Conservation (phyloP, 2,113 vertebrate species). For the Zosterops borbonicus region DNA sequence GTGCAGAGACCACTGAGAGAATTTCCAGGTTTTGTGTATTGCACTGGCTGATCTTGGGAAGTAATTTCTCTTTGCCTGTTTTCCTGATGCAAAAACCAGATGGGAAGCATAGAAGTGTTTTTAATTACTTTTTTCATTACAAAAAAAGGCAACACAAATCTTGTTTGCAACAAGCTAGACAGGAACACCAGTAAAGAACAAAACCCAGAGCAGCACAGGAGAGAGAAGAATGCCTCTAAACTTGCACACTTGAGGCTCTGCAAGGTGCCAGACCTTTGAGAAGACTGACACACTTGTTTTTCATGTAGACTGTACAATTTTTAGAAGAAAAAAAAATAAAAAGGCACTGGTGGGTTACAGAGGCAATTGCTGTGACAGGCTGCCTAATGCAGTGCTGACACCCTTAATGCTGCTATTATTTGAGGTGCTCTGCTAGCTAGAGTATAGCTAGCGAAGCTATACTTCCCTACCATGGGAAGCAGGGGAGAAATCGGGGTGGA, state of each 20-base stretch:
- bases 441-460: background rate
- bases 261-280: background rate
- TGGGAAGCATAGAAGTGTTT: background rate
- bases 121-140: background rate
- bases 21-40: background rate
- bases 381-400: background rate
- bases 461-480: background rate
- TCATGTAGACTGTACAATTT: background rate
- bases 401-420: background rate
- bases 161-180: background rate
- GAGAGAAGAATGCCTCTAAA: background rate
- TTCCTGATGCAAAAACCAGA: background rate
- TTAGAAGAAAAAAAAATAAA: background rate
- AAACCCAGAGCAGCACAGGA: background rate
- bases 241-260: fast-evolving
- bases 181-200: background rate
- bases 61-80: background rate
- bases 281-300: background rate
- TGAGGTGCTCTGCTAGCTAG: background rate
- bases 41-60: background rate
- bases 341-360: background rate
- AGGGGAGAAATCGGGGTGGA: fast-evolving
- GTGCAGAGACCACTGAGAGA: background rate
- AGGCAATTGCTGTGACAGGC: background rate
- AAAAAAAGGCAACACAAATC: background rate